Evolutionary conservation across 2,113 vertebrate species (phyloP), one percentile per base, ranked within the genome.

Genomic region (Hippoglossus stenolepis): DNA sequence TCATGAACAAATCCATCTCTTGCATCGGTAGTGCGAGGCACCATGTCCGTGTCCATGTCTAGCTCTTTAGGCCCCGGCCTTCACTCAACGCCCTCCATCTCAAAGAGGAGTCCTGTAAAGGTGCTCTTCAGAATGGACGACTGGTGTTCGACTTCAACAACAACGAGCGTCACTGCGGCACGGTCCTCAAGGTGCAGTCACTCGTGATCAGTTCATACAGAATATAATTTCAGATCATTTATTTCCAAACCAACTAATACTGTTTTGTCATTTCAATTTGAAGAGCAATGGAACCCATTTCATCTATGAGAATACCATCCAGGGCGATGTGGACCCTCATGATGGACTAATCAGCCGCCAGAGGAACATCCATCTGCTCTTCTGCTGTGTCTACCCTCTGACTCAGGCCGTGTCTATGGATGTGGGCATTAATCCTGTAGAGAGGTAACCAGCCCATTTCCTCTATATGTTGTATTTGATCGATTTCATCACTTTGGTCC

Each of bases 11-110:
- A n/a, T n/a, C n/a, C n/a, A 74, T 90, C 53, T 63, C 61, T 1
- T 94, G 93, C 54, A 15, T 14, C 8, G 84, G 83, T 24, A 86
- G 87, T 56, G 62, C 85, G 13, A n/a, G 91, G 90, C 45, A 75
- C 45, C 15, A 85, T 94, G 21, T 92, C 93, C 1, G 10, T 94
- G 57, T 93, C n/a, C n/a, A n/a, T n/a, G n/a, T n/a, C n/a, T n/a
- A 92, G 71, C 78, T 94, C 45, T 93, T 94, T n/a, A n/a, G n/a
- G n/a, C n/a, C n/a, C n/a, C n/a, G n/a, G n/a, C n/a, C n/a, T n/a
- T n/a, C n/a, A n/a, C n/a, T n/a, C n/a, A n/a, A n/a, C n/a, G n/a
- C 60, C 17, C 83, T 94, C 3, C 92, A 93, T 26, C 87, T 94
- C 45, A 80, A 9, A 12, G 91, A 94, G 4, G 35, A 73, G 4